Conservation (phyloP, 2,888 invertebrate genomes). For the Rutpela maculata region DNA sequence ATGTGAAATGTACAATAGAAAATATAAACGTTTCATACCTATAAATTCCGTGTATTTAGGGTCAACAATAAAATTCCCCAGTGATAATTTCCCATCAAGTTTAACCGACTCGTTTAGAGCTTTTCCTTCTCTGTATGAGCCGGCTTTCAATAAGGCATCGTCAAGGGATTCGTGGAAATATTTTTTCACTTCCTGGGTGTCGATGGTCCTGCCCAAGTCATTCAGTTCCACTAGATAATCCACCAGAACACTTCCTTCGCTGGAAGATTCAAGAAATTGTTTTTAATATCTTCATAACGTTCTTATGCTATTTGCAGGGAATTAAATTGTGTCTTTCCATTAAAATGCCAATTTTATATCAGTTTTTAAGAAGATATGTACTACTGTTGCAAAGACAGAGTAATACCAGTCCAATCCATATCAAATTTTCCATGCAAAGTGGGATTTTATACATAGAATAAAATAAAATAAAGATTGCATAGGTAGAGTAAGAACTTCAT, state of each 20-base stretch:
- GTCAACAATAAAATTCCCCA: slow-evolving; percentile 90
- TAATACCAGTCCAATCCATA: no score
- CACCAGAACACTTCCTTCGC: slow-evolving; percentile 90
- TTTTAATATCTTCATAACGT: background rate
- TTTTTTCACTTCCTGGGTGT: slow-evolving; percentile 83
- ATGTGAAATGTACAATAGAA: no score
- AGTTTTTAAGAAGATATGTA: no score
- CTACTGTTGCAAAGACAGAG: no score
- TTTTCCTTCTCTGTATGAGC: slow-evolving; percentile 70
- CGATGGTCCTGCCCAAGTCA: slow-evolving; percentile 82
- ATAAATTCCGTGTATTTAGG: slow-evolving; percentile 92
- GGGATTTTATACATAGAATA: no score
- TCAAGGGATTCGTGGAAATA: slow-evolving; percentile 80
- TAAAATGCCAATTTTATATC: no score
- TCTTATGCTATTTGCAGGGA: background rate
- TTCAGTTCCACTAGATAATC: slow-evolving; percentile 91
- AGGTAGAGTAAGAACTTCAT: no score
- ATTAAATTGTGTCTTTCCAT: no score
- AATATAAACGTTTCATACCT: slow-evolving; percentile 76
- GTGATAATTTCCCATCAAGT: slow-evolving; percentile 79
- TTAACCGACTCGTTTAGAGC: slow-evolving; percentile 74
- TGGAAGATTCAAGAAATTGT: slow-evolving; percentile 68
- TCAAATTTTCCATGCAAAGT: no score
- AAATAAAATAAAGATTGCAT: no score
- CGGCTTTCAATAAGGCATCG: slow-evolving; percentile 67